Base-by-base conservation (phyloP, 2,888 invertebrate genomes). In the Melanophora roralis region DNA sequence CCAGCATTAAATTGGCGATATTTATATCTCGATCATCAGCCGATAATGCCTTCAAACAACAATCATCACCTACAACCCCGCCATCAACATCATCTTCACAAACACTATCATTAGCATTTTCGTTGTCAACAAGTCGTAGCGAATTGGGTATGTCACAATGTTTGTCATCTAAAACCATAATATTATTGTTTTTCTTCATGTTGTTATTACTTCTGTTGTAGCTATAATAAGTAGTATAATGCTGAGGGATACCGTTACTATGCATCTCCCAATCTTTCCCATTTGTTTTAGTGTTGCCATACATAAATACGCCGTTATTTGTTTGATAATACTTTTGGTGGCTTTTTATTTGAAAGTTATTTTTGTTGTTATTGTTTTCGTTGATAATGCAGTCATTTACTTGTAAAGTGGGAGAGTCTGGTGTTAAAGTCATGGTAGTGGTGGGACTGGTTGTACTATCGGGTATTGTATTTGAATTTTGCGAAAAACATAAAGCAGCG, bases 211-310 rank as follows among this genome's bases (percentile, higher is more conserved):
- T 45, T 72, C 55, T 71, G 27, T 32, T 19, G 6, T 27, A 27
- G 38, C 11, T 71, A 67, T 34, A 27, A 11, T 21, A 9, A 19
- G 19, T 19, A 9, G 19, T 16, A 43, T 16, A 16, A 19, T 12
- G 21, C 1, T n/a, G 53, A 16, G 36, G 34, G 16, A 72, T 16
- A 23, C 74, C 74, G 23, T 60, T 82, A 60, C 59, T 83, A 45
- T 77, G 59, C 82, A 84, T 83, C 71, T 84, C 81, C 85, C 85
- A 85, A 76, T 83, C 83, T 73, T 80, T 67, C 9, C 1, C 21
- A 32, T 34, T 53, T 34, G 32, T 72, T 14, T 49, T 38, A 8
- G 49, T 53, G 59, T 27, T 69, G 8, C 11, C 40, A 16, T 27
- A 27, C 27, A 27, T 27, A 27, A 5, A 27, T 5, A 27, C 6